Evolutionary conservation across 2,888 invertebrate species (phyloP), one percentile per base, ranked within the genome.

Genomic region (Palloptera scutellata): DNA sequence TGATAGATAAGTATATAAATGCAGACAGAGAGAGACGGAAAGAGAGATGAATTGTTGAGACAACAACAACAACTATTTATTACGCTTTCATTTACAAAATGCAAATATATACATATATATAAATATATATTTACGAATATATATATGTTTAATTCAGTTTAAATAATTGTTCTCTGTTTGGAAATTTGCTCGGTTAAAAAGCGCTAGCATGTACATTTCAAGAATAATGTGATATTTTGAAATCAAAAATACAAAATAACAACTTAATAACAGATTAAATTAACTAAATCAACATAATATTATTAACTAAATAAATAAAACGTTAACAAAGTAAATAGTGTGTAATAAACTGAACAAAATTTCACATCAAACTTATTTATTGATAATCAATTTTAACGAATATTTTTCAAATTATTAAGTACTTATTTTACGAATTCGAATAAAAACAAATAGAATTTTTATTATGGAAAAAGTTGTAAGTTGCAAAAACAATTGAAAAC

Each of bases 11-110:
- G 15, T 51, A 67, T 67, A 66, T 64, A 58, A 55, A 60, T 64
- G 67, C 64, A 57, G 57, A 70, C 53, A 74, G 69, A 72, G 45
- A 68, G 43, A 73, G 63, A 72, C 55, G 70, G 62, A 72, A 63
- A 68, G 20, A 70, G 58, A 72, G 69, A 71, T 54, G 60, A 43
- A 64, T 40, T 75, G 69, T 71, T 74, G 66, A 68, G 52, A 69
- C 61, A 71, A 73, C 63, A 70, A 73, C 65, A 70, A 69, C 71
- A 73, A 73, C 72, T 70, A 73, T 30, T 30, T 30, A 30, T 57
- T 68, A 71, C 67, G 58, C 43, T 70, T 67, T 66, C 65, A 66
- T 57, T 60, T 61, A 55, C 54, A 42, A 64, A 66, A 52, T 51
- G 61, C 61, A 67, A 63, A 48, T 55, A 48, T 54, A 48, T 8